Evolutionary conservation across 2,113 vertebrate genomes (phyloP).

Genomic region (Microcebus ravelobensis): DNA sequence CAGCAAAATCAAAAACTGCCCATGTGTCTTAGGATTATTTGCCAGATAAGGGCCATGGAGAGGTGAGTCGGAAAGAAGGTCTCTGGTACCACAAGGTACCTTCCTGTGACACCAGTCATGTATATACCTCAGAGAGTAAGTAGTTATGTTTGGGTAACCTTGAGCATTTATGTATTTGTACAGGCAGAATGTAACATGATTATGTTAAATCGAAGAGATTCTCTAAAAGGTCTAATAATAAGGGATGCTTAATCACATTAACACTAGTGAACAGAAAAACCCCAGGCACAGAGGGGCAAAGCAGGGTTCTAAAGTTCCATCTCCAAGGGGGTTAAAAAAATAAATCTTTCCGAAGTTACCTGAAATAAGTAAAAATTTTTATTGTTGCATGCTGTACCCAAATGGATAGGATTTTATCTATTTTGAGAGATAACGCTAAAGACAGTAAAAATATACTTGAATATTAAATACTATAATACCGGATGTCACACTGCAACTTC

Average conservation of each 20-base stretch:
- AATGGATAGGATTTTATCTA: background rate
- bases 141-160: background rate
- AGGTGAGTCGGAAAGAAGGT: background rate
- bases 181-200: background rate
- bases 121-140: background rate
- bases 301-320: background rate
- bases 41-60: background rate
- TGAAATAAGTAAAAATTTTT: background rate
- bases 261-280: background rate
- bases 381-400: background rate
- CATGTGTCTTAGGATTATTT: background rate
- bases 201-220: slow-evolving; percentile 41
- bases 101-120: background rate
- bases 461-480: background rate
- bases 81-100: background rate
- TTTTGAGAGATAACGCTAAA: background rate
- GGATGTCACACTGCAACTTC: background rate
- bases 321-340: background rate
- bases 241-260: background rate
- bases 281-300: background rate
- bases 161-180: background rate
- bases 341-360: background rate
- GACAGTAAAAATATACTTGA: background rate
- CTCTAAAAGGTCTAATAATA: background rate
- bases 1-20: background rate